Percentiles rank a stretch among this genome's conserved stretches.
phyloP scores from a whole-genome alignment of 2,113 vertebrate species.

The Rhinolophus sinicus region DNA sequence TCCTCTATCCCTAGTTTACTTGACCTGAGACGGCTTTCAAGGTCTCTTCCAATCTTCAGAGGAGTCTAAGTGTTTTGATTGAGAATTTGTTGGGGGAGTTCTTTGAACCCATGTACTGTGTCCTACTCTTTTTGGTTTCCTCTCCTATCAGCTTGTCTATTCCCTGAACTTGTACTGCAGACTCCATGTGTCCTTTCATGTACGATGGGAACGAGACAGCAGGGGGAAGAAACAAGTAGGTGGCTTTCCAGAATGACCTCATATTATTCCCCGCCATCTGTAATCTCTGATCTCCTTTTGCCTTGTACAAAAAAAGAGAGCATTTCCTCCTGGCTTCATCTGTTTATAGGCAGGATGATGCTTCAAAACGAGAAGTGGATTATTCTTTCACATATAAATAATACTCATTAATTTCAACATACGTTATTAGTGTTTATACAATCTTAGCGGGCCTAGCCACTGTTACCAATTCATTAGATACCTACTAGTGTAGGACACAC shows the following conservation, averaged over 20 bases:
- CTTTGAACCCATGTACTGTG: not conserved
- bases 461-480: not conserved
- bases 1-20: not conserved
- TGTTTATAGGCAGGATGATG: not conserved
- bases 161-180: not conserved
- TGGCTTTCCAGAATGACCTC: not conserved
- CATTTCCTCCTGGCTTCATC: slow-evolving; percentile 31
- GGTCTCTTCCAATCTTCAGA: not conserved
- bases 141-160: not conserved
- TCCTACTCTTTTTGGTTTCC: not conserved
- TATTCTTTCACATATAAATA: slow-evolving; percentile 37
- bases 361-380: slow-evolving; percentile 33
- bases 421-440: not conserved
- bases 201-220: not conserved
- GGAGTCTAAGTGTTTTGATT: not conserved
- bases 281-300: not conserved
- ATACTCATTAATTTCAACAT: not conserved
- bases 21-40: not conserved
- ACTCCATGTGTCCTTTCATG: not conserved
- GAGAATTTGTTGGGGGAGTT: not conserved
- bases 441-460: not conserved
- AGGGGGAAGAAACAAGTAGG: not conserved
- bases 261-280: not conserved
- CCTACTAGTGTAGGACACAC: not conserved
- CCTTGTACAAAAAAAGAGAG: not conserved